Conservation (phyloP, 2,113 vertebrate species). For the Cisticola juncidis region DNA sequence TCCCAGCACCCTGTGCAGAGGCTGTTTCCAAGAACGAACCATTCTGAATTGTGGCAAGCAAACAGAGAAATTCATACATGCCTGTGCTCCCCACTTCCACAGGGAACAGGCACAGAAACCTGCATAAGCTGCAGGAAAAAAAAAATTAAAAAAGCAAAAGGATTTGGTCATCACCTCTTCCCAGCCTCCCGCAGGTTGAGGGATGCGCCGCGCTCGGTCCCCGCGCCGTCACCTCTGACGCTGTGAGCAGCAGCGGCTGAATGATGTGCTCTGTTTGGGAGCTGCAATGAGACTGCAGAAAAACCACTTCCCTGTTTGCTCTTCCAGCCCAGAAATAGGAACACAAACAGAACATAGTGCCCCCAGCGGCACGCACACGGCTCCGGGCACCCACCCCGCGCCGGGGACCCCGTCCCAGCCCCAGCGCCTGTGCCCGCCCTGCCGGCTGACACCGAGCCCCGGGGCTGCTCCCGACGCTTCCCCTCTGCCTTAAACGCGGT, state of each 20-base stretch:
- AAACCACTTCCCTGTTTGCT: constrained; percentile 71
- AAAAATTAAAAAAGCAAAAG: neutral
- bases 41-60: neutral
- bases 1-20: neutral
- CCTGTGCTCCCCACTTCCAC: neutral
- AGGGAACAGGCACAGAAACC: neutral
- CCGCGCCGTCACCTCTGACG: constrained; percentile 16
- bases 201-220: neutral
- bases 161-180: neutral
- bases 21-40: neutral
- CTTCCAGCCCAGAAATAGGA: constrained; percentile 50
- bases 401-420: neutral
- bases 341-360: constrained; percentile 46
- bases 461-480: neutral
- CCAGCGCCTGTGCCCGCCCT: neutral
- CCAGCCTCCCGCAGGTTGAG: neutral
- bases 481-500: neutral
- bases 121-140: neutral
- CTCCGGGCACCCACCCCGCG: neutral
- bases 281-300: constrained; percentile 69
- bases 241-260: constrained; percentile 25
- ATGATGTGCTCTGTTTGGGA: constrained; percentile 42
- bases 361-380: constrained; percentile 37
- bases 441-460: neutral
- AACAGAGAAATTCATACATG: neutral